These are phyloP conservation scores for Sardinella longiceps DNA, from an alignment of 2,797 vertebrate species.

Conservation along the genomic window DNA sequence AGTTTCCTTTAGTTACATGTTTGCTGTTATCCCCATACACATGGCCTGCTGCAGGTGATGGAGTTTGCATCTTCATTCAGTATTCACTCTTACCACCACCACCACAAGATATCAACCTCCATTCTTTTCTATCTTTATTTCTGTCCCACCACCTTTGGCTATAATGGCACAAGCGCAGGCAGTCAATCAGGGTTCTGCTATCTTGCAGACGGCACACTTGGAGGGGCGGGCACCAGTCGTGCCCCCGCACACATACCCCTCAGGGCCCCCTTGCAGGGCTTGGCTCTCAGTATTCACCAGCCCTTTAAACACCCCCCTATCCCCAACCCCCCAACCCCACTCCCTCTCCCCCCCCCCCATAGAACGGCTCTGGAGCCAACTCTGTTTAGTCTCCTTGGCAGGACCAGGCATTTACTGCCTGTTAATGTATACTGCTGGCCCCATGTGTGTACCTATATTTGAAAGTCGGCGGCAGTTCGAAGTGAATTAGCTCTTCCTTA, in stretches of 20 bases:
- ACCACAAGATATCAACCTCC: conserved; percentile 18
- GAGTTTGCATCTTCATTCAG: neutral
- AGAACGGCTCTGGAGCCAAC: conserved; percentile 54
- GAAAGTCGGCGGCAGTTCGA: conserved; percentile 1
- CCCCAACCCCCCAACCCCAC: neutral
- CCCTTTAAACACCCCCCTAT: too few species aligned
- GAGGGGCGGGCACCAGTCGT: conserved; percentile 67
- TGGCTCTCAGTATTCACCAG: conserved; percentile 56
- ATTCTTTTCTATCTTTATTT: conserved; percentile 61
- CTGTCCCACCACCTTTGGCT: conserved; percentile 57
- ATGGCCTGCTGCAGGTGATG: neutral
- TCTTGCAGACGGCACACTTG: conserved; percentile 72
- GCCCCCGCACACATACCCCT: conserved; percentile 45
- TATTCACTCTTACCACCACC: neutral
- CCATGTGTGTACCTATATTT: conserved; percentile 30
- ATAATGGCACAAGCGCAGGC: conserved; percentile 69
- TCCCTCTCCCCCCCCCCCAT: conserved; percentile 30
- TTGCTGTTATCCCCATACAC: conserved; percentile 31
- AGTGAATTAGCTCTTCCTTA: conserved; percentile 27
- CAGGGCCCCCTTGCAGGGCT: conserved; percentile 56
- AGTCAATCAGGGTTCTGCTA: conserved; percentile 73
- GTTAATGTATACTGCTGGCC: conserved; percentile 43
- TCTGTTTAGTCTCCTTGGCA: conserved; percentile 56
- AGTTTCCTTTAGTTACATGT: conserved; percentile 6
- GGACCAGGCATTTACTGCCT: conserved; percentile 44